Conservation (phyloP, 2,888 invertebrate genomes). For the Drosophila limbata region DNA sequence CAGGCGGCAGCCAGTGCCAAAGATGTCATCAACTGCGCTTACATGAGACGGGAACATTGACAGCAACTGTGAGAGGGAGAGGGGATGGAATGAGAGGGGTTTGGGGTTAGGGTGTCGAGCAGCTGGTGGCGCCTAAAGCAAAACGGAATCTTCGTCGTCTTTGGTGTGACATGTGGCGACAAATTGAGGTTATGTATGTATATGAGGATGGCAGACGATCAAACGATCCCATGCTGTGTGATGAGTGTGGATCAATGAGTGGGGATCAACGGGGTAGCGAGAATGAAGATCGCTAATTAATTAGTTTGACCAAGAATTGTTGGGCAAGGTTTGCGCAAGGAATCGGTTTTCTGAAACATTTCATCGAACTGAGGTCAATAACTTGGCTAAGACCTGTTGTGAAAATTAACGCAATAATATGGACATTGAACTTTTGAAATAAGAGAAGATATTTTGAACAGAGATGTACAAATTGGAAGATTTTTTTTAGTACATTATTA, state of each 20-base stretch:
- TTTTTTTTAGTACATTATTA: neutral
- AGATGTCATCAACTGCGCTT: conserved; percentile 68
- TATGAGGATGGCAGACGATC: conserved; percentile 10
- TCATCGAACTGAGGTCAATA: conserved; percentile 21
- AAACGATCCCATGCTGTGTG: conserved; percentile 48
- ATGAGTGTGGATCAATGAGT: conserved; percentile 26
- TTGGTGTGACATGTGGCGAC: conserved; percentile 76
- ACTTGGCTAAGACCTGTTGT: conserved; percentile 13
- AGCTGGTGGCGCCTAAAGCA: conserved; percentile 70
- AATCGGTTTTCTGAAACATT: neutral
- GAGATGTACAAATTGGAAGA: neutral
- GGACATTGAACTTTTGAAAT: conserved; percentile 20
- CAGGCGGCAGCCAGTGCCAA: conserved; percentile 67
- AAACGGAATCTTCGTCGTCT: conserved; percentile 34
- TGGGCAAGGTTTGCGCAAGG: conserved; percentile 43
- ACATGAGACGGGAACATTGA: conserved; percentile 36
- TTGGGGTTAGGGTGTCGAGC: conserved; percentile 25
- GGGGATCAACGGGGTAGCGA: conserved; percentile 22
- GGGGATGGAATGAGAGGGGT: neutral
- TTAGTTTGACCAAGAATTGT: conserved; percentile 46
- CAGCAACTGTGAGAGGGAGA: neutral
- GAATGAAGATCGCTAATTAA: conserved; percentile 50
- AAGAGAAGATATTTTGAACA: neutral
- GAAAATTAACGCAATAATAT: neutral
- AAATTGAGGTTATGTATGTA: conserved; percentile 75